Base-by-base conservation (phyloP, 2,888 invertebrate species). In the Stictocephala bisonia region DNA sequence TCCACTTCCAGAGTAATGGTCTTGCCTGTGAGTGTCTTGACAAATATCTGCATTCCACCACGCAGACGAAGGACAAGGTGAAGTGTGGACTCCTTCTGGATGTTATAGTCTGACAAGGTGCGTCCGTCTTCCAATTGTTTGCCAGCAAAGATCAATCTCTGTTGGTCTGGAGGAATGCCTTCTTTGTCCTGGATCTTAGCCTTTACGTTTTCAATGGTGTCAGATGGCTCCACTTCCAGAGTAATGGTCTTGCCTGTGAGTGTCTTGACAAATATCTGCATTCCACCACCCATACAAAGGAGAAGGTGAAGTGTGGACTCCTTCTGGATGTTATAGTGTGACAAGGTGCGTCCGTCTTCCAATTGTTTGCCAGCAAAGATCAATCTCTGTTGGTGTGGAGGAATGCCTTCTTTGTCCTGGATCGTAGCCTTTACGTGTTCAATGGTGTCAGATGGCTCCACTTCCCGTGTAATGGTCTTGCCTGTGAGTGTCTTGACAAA, bases 381-480 rank as follows among this genome's bases (percentile, higher is more conserved):
- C n/a, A n/a, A n/a, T n/a, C n/a, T n/a, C n/a, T n/a, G n/a, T n/a
- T n/a, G n/a, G n/a, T n/a, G n/a, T n/a, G n/a, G n/a, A n/a, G n/a
- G n/a, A n/a, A n/a, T n/a, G n/a, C n/a, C n/a, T n/a, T n/a, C n/a
- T 77, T 87, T 87, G 76, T 87, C 86, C 78, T 88, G 87, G 70
- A 87, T 88, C 79, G 88, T 88, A 0, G 87, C 87, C 79, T 90
- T 89, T 0, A 89, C 89, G 81, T 90, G 89, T 80, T 90, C 89
- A 78, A 90, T 90, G 0, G 88, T 87, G 78, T 90, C 88, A 71
- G 87, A 88, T 71, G 88, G 83, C 79, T 90, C 90, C 0, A 88
- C 83, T 51, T 51, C 22, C 83, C 84, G 75, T 88, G 77, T 77
- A 56, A 75, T 85, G 72, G 85, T 86, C 80, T 86, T 86, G 51